A percentile compares a stretch with the other conserved stretches of the same genome.
Evolutionary conservation across 2,888 invertebrate species (phyloP).

Genomic region (Thereva nobilitata): DNA sequence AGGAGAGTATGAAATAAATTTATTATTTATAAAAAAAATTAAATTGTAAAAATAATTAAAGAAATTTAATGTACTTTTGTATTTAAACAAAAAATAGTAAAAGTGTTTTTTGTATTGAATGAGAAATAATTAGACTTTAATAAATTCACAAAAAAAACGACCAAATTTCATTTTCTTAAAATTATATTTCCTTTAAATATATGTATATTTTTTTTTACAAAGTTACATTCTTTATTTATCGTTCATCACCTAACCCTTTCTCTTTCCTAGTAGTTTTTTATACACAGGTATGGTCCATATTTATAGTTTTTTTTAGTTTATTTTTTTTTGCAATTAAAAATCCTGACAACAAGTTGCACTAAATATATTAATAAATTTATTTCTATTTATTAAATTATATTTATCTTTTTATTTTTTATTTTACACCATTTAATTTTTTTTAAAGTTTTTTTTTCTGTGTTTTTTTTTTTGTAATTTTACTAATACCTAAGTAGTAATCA

Average conservation of each 20-base stretch:
- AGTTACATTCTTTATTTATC: conserved; percentile 16
- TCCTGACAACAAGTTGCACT: no score
- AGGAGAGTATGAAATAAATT: conserved; percentile 59
- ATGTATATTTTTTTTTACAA: conserved; percentile 26
- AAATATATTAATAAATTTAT: conserved; percentile 5
- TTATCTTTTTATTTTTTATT: neutral
- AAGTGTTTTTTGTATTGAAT: conserved; percentile 19
- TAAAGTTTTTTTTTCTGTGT: conserved; percentile 13
- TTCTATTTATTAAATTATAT: conserved; percentile 25
- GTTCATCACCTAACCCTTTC: neutral
- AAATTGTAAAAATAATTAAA: no score
- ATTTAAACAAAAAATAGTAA: neutral
- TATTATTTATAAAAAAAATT: neutral
- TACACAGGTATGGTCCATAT: no score
- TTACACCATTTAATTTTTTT: conserved; percentile 14
- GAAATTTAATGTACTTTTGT: no score
- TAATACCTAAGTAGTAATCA: conserved; percentile 22
- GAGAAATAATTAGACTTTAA: no score
- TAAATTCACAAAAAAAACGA: no score
- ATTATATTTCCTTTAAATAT: neutral
- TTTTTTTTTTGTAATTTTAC: conserved; percentile 2
- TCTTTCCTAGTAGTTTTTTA: no score
- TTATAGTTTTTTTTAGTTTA: no score
- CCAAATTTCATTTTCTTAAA: no score
- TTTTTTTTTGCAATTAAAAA: no score